Evolutionary conservation across 2,113 vertebrate genomes (phyloP).

Genomic region (Nyctereutes procyonoides): DNA sequence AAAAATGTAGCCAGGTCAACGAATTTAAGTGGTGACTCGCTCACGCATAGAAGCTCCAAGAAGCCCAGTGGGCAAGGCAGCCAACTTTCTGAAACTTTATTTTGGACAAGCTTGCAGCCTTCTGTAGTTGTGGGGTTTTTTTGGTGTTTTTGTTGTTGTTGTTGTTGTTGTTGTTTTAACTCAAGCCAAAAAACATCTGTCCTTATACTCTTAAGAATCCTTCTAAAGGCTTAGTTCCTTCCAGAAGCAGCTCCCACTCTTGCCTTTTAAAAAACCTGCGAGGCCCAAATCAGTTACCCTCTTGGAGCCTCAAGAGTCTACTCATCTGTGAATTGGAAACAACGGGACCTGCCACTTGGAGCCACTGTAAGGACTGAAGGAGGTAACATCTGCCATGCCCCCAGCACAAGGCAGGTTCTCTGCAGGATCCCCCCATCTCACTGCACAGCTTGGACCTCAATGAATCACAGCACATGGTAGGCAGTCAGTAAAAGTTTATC

Average conservation of each 20-base stretch:
- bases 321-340: neutral
- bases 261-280: neutral
- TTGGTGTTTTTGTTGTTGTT: neutral
- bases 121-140: neutral
- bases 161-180: neutral
- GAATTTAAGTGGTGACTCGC: neutral
- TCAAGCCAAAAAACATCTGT: neutral
- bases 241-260: neutral
- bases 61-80: neutral
- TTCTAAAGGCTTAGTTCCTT: neutral
- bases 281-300: neutral
- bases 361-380: neutral
- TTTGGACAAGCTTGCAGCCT: neutral
- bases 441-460: neutral
- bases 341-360: neutral
- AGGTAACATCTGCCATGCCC: rapidly evolving
- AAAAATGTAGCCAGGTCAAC: neutral
- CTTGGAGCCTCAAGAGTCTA: neutral
- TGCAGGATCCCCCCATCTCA: neutral
- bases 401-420: rapidly evolving
- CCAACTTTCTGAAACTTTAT: neutral
- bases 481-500: neutral
- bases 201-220: neutral
- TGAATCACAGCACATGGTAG: neutral
- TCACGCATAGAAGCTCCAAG: neutral